A percentile compares a stretch with the other conserved stretches of the same genome.
Evolutionary conservation across 2,797 vertebrate genomes (phyloP).

Genomic region (Vultur gryphus): DNA sequence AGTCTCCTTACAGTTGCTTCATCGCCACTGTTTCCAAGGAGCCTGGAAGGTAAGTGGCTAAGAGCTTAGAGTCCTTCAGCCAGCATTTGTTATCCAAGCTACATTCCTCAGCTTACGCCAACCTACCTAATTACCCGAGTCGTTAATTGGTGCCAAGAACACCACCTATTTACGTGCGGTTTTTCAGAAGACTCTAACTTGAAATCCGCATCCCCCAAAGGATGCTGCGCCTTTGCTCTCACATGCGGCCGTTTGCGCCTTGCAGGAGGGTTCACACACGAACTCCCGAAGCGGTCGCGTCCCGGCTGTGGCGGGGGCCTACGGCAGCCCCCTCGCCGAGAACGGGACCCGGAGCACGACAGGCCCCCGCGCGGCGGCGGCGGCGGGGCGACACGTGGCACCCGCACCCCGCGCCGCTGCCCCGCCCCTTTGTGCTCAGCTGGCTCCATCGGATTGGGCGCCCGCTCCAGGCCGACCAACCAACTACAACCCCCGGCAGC

Average conservation of each 20-base stretch:
- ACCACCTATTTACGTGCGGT: accelerated
- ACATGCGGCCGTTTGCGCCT: accelerated
- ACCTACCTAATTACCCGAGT: background rate
- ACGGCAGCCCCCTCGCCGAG: background rate
- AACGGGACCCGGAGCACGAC: background rate
- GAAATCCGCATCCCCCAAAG: accelerated
- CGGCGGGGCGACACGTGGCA: background rate
- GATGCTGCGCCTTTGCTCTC: too few species aligned
- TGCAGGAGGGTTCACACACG: accelerated
- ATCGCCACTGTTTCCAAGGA: background rate
- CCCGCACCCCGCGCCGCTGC: accelerated
- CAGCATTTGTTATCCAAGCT: background rate
- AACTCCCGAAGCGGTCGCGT: accelerated
- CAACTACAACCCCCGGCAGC: background rate
- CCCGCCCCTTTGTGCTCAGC: background rate
- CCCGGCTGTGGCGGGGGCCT: background rate
- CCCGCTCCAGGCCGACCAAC: background rate
- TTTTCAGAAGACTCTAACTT: background rate
- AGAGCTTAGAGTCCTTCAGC: background rate
- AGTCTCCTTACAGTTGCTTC: background rate
- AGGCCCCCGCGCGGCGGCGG: background rate
- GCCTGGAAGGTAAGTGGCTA: background rate
- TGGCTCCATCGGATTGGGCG: background rate
- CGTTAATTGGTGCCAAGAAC: background rate
- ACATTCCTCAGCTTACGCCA: background rate